Base-by-base conservation (phyloP, 2,888 invertebrate genomes). In the Chymomyza procnemis region DNA sequence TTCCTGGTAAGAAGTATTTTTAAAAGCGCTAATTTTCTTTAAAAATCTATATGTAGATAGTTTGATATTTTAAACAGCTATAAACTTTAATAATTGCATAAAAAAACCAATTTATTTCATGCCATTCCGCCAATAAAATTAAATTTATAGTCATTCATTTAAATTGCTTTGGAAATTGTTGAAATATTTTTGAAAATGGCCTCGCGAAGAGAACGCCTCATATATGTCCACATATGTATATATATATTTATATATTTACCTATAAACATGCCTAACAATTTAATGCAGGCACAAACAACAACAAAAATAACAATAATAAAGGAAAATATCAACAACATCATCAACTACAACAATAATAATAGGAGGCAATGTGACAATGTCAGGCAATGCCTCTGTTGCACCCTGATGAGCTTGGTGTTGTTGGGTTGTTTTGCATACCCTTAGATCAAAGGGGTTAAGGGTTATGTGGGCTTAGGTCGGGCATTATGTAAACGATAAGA, bases 241-340 rank as follows among this genome's bases (percentile, higher is more conserved):
- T 6, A 5, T 26, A 26, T 26, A 26, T 26, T 1, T 70, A 67
- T 66, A 75, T 69, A 81, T 66, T 69, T 60, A 62, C 70, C 72
- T 71, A 75, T 70, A 64, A 81, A 75, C 79, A 72, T 60, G 67
- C 67, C 85, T 78, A 85, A 85, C 87, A 85, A 81, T 82, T 78
- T 82, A 87, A 87, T 87, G 71, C 78, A 66, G 60, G 71, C 75
- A 77, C 73, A 79, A 82, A 77, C 69, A 74, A 64, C 18, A 16
- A 21, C 56, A 57, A 12, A 4, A 48, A 48, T 18, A 48, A 52
- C 58, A 58, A 46, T 18, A 74, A 64, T 67, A 76, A 69, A 56
- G n/a, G n/a, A n/a, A 63, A 56, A 54, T 66, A 56, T 48, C 70
- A 56, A 54, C 59, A 52, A 47, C 54, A 61, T 48, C 55, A 69